Evolutionary conservation across 35 echinoderm and acorn worm genomes (phyloP).

Genomic region (Strongylocentrotus purpuratus): DNA sequence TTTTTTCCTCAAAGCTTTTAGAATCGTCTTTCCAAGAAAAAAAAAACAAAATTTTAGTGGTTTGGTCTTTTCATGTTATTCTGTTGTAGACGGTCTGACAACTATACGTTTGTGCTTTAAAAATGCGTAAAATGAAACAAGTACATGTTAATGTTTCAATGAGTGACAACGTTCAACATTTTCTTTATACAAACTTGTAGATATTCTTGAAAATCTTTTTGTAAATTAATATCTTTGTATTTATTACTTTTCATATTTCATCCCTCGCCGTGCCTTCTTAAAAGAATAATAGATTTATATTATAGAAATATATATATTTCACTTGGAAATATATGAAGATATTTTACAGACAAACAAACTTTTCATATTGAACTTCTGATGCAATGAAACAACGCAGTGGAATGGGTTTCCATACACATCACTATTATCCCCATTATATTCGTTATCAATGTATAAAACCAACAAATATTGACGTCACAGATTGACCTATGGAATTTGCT

Average conservation of each 20-base stretch:
- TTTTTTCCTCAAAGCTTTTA: too few species aligned
- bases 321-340: neutral
- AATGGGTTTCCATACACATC: neutral
- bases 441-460: neutral
- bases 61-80: neutral
- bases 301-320: neutral
- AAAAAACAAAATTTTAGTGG: too few species aligned
- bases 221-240: neutral
- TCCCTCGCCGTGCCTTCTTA: neutral
- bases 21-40: too few species aligned
- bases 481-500: slow-evolving; percentile 6
- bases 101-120: neutral
- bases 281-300: neutral
- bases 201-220: neutral
- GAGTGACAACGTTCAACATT: neutral
- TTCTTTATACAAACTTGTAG: neutral
- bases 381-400: neutral
- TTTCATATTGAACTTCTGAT: neutral
- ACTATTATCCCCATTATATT: neutral
- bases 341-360: neutral
- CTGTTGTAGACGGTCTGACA: neutral
- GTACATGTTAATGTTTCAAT: neutral
- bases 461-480: neutral
- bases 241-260: neutral
- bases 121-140: neutral